phyloP scores from a whole-genome alignment of 1,140 invertebrate species.

The Wiebesia pumilae region DNA sequence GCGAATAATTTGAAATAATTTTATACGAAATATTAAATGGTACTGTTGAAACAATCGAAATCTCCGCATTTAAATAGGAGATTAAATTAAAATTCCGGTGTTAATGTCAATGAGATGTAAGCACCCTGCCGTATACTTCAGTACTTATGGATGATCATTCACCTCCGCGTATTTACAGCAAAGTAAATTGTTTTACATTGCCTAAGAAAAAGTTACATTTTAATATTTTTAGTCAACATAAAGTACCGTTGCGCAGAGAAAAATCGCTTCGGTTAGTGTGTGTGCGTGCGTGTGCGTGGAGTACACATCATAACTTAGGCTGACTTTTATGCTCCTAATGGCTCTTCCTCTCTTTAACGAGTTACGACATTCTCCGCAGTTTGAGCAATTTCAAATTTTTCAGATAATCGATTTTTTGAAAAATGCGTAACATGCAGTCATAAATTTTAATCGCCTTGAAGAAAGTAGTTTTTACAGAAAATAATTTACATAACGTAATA shows the following conservation, averaged over 20 bases:
- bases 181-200: slow-evolving; percentile 48
- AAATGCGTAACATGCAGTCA: slow-evolving; percentile 27
- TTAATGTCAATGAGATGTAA: not conserved
- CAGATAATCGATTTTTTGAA: slow-evolving; percentile 44
- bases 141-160: slow-evolving; percentile 12
- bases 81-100: not conserved
- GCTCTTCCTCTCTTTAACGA: slow-evolving; percentile 48
- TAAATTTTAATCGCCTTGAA: slow-evolving; percentile 40
- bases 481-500: slow-evolving; percentile 43
- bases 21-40: too few relatives aligned
- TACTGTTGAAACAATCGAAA: not conserved
- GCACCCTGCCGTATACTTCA: not conserved
- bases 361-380: slow-evolving; percentile 48
- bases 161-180: slow-evolving; percentile 15
- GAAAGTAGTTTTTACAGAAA: slow-evolving; percentile 36
- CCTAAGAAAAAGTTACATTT: slow-evolving; percentile 28
- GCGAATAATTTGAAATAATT: too few relatives aligned
- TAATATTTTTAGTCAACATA: slow-evolving; percentile 44
- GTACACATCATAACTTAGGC: slow-evolving; percentile 48
- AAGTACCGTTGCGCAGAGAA: slow-evolving; percentile 19
- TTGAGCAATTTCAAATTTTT: slow-evolving; percentile 51
- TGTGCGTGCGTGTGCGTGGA: slow-evolving; percentile 20
- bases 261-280: slow-evolving; percentile 47
- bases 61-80: not conserved
- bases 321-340: slow-evolving; percentile 50